Conservation (phyloP, 2,113 vertebrate species). For the Uria aalge region DNA sequence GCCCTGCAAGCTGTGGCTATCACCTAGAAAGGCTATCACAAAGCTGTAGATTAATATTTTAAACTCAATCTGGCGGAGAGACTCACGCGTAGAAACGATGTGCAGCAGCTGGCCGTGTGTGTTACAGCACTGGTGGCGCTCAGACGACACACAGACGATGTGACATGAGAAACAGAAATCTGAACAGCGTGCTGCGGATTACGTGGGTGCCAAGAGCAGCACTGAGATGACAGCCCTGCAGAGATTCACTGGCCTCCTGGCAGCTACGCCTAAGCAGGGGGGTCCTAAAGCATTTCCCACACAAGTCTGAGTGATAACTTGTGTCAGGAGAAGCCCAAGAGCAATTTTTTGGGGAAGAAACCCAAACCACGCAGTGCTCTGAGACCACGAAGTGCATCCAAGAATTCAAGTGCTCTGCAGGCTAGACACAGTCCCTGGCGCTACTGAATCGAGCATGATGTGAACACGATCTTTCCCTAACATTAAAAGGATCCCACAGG, state of each 20-base stretch:
- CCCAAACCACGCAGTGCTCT: background rate
- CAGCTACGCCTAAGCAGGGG: background rate
- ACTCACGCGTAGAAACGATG: background rate
- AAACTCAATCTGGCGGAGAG: background rate
- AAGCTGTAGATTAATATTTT: background rate
- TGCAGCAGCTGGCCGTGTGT: background rate
- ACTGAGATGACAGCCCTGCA: background rate
- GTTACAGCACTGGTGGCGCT: background rate
- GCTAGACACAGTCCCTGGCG: background rate
- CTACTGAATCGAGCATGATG: background rate
- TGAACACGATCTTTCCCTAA: background rate
- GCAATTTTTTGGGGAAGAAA: background rate
- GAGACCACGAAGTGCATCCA: background rate
- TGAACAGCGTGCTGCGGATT: accelerated
- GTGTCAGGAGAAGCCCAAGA: background rate
- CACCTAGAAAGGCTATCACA: background rate
- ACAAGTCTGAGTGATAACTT: background rate
- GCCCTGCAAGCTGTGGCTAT: background rate
- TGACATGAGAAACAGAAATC: background rate
- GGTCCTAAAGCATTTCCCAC: background rate
- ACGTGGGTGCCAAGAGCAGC: background rate
- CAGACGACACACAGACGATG: background rate
- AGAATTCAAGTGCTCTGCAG: background rate
- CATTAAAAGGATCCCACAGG: background rate
- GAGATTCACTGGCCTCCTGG: background rate